Percentiles rank a stretch among this genome's conserved stretches.
phyloP scores from a whole-genome alignment of 2,797 vertebrate species.

The Pseudochirops corinnae region DNA sequence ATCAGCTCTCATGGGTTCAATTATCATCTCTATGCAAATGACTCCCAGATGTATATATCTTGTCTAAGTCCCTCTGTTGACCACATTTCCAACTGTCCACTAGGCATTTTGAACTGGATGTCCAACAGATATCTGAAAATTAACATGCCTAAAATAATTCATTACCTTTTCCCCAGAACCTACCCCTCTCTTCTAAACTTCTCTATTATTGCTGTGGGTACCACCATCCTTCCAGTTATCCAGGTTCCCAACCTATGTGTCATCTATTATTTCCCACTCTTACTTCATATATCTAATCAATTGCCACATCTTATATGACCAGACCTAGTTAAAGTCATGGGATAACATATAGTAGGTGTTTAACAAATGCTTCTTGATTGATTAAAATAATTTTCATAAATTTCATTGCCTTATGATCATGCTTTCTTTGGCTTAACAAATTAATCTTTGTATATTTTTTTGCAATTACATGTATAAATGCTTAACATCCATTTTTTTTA shows the following conservation, averaged over 20 bases:
- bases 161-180: too few relatives aligned
- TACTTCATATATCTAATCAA: background rate
- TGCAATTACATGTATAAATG: background rate
- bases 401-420: background rate
- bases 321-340: background rate
- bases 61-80: background rate
- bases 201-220: background rate
- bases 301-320: background rate
- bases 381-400: conserved; percentile 49
- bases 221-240: background rate
- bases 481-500: background rate
- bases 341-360: background rate
- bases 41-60: background rate
- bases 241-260: background rate
- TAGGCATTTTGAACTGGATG: background rate
- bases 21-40: too few relatives aligned
- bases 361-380: background rate
- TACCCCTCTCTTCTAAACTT: background rate
- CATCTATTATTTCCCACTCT: background rate
- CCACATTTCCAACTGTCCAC: background rate
- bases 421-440: conserved; percentile 38
- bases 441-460: conserved; percentile 13
- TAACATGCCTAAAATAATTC: background rate
- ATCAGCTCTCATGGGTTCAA: background rate
- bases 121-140: background rate